A percentile compares a stretch with the other conserved stretches of the same genome.
These are phyloP conservation scores for Eutolmus rufibarbis DNA, from an alignment of 2,888 invertebrate genomes.

Conservation along the genomic window DNA sequence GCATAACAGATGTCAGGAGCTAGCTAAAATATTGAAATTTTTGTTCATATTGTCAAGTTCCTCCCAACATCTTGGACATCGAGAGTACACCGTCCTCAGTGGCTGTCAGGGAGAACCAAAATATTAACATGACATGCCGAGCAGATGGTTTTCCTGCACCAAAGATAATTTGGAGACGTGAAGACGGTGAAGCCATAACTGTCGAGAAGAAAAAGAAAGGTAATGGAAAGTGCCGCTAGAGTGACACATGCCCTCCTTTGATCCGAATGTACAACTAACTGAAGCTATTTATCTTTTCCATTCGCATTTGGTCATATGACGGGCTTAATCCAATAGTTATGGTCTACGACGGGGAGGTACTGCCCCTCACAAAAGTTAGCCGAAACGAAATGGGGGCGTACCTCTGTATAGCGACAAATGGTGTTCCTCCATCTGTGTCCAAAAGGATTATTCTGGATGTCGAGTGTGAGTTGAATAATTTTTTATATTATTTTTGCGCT, in stretches of 20 bases:
- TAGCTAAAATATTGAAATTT: slow-evolving; percentile 19
- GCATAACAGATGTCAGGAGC: slow-evolving; percentile 24
- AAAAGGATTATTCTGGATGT: slow-evolving; percentile 91
- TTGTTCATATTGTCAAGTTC: slow-evolving; percentile 70
- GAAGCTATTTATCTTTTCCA: slow-evolving; percentile 26
- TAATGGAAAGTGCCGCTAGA: slow-evolving; percentile 60
- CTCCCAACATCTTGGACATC: slow-evolving; percentile 90
- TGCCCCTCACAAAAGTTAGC: slow-evolving; percentile 85
- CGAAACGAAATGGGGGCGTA: slow-evolving; percentile 73
- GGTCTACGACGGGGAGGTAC: slow-evolving; percentile 83
- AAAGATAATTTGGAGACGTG: slow-evolving; percentile 91
- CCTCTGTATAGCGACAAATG: slow-evolving; percentile 70
- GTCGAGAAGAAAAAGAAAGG: slow-evolving; percentile 88
- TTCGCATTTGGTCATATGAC: slow-evolving; percentile 37
- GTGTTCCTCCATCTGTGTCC: slow-evolving; percentile 89
- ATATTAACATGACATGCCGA: slow-evolving; percentile 89
- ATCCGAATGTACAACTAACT: slow-evolving; percentile 17
- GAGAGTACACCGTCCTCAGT: slow-evolving; percentile 91
- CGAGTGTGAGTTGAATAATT: slow-evolving; percentile 71
- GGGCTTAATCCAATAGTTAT: slow-evolving; percentile 68
- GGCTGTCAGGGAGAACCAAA: slow-evolving; percentile 91
- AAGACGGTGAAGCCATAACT: slow-evolving; percentile 86
- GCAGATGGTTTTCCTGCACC: slow-evolving; percentile 92
- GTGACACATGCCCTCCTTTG: slow-evolving; percentile 49
- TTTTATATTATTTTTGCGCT: slow-evolving; percentile 6